Evolutionary conservation across 2,888 invertebrate genomes (phyloP).

Genomic region (Pecten maximus): DNA sequence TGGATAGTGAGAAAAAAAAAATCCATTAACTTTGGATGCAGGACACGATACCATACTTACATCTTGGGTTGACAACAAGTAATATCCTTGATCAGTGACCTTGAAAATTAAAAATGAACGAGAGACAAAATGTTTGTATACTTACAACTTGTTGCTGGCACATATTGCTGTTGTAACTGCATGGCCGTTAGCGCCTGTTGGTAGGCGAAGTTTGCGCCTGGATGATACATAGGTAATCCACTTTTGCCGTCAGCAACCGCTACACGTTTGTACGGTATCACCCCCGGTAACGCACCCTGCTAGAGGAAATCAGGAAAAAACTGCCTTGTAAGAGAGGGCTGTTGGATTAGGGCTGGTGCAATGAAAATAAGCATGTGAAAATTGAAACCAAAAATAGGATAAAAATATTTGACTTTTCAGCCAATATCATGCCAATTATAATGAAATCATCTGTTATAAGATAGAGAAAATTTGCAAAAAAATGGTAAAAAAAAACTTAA

Average conservation of each 20-base stretch:
- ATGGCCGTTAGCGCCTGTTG: slow-evolving; percentile 93
- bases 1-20: neutral
- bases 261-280: slow-evolving; percentile 92
- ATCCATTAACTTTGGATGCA: neutral
- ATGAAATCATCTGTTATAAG: slow-evolving; percentile 16
- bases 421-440: slow-evolving; percentile 17
- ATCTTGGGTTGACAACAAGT: neutral
- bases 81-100: neutral
- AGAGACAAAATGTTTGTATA: neutral
- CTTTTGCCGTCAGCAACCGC: slow-evolving; percentile 91
- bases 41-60: slow-evolving; percentile 29
- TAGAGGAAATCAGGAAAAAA: slow-evolving; percentile 47
- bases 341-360: neutral
- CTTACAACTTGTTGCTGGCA: slow-evolving; percentile 71
- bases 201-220: slow-evolving; percentile 86
- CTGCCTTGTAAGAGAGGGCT: neutral
- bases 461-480: slow-evolving; percentile 24
- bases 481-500: neutral
- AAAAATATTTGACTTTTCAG: slow-evolving; percentile 35
- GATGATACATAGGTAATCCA: slow-evolving; percentile 94
- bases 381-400: slow-evolving; percentile 42
- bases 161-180: slow-evolving; percentile 70
- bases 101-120: neutral
- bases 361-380: slow-evolving; percentile 36
- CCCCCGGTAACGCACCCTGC: slow-evolving; percentile 60